phyloP scores from a whole-genome alignment of 2,888 invertebrate genomes.

The Sminthurides aquaticus region DNA sequence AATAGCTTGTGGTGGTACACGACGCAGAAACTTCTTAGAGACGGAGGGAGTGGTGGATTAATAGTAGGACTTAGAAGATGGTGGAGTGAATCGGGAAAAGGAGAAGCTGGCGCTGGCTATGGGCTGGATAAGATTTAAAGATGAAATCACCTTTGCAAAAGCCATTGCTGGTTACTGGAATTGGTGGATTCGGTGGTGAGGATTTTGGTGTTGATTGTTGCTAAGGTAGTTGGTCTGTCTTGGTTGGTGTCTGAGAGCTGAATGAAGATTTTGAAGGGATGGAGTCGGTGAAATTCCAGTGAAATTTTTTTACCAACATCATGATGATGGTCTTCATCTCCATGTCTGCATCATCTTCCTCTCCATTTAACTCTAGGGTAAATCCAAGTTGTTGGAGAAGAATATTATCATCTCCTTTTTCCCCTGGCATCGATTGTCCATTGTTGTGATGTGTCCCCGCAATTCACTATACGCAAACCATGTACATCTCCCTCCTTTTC shows the following conservation, averaged over 20 bases:
- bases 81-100: no score
- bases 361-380: conserved; percentile 24
- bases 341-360: background rate
- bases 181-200: conserved; percentile 5
- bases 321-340: background rate
- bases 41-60: no score
- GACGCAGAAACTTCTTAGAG: no score
- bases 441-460: background rate
- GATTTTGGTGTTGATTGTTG: conserved; percentile 5
- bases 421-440: background rate
- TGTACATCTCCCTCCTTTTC: no score
- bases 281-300: conserved; percentile 23
- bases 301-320: conserved; percentile 15
- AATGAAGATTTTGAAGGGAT: conserved; percentile 21
- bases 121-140: no score
- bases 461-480: background rate
- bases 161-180: conserved; percentile 19
- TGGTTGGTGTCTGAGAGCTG: conserved; percentile 23
- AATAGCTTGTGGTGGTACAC: no score
- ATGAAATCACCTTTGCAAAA: conserved; percentile 24
- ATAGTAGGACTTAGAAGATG: no score
- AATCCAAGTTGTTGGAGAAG: background rate
- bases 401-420: background rate
- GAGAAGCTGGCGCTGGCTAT: no score
- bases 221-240: conserved; percentile 14